Conservation (phyloP, 1,140 invertebrate species). For the Drosophila pseudoobscura region DNA sequence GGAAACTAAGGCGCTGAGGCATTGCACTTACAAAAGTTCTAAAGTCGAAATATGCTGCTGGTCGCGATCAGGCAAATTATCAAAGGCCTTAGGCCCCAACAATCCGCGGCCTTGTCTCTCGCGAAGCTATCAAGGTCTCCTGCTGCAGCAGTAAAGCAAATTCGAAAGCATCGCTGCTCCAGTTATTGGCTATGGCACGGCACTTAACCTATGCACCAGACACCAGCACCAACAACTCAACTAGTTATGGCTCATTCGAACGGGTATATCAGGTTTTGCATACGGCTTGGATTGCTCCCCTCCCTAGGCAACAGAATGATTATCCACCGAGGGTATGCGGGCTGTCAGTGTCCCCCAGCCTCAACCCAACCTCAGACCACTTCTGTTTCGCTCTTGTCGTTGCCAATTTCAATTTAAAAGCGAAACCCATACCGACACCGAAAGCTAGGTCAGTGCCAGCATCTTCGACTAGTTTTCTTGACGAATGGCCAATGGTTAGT, state of each 20-base stretch:
- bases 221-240: too few species aligned
- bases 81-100: conserved; percentile 41
- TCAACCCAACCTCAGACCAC: conserved; percentile 27
- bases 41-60: conserved; percentile 2
- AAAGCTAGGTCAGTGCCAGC: conserved; percentile 78
- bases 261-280: conserved; percentile 41
- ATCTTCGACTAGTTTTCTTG: conserved; percentile 56
- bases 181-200: conserved; percentile 51
- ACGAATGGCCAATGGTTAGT: conserved; percentile 42
- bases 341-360: neutral
- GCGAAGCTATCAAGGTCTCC: conserved; percentile 44
- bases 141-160: conserved; percentile 40
- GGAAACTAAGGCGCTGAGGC: neutral
- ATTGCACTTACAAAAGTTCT: conserved; percentile 16
- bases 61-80: conserved; percentile 21
- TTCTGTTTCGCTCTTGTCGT: conserved; percentile 20
- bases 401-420: conserved; percentile 57
- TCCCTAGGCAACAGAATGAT: conserved; percentile 23
- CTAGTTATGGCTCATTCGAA: conserved; percentile 13
- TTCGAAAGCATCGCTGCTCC: conserved; percentile 57
- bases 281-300: conserved; percentile 12
- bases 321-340: conserved; percentile 12
- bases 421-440: conserved; percentile 32
- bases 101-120: conserved; percentile 32
- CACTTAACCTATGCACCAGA: conserved; percentile 57